Evolutionary conservation across 2,113 vertebrate genomes (phyloP).

Genomic region (Ceyx margarethae): DNA sequence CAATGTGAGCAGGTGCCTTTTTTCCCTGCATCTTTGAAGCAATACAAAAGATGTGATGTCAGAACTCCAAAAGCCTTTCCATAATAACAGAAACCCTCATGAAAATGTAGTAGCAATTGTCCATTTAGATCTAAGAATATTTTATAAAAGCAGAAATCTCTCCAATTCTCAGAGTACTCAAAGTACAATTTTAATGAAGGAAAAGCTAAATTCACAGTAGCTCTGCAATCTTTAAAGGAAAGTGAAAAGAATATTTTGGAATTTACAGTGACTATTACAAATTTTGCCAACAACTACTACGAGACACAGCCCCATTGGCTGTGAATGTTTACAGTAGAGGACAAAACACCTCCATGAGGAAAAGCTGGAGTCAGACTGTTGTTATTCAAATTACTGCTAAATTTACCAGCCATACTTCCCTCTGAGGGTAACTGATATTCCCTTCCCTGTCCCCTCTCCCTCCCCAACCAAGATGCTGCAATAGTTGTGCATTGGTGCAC

Average conservation of each 20-base stretch:
- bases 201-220: neutral
- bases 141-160: neutral
- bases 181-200: neutral
- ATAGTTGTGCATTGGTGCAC: neutral
- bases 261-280: neutral
- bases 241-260: neutral
- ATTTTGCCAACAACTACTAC: neutral
- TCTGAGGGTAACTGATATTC: neutral
- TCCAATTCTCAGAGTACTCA: neutral
- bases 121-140: neutral
- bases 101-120: neutral
- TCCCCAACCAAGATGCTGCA: neutral
- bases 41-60: neutral
- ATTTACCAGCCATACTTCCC: neutral
- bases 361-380: neutral
- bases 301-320: neutral
- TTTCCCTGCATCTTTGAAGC: neutral
- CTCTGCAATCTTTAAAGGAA: neutral
- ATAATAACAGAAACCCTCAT: neutral
- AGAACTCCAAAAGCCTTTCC: neutral
- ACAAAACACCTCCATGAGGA: neutral
- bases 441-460: neutral
- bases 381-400: neutral
- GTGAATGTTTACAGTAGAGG: neutral
- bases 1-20: neutral